These are phyloP conservation scores for Hemibagrus wyckioides DNA, from an alignment of 2,113 vertebrate genomes.

Conservation along the genomic window DNA sequence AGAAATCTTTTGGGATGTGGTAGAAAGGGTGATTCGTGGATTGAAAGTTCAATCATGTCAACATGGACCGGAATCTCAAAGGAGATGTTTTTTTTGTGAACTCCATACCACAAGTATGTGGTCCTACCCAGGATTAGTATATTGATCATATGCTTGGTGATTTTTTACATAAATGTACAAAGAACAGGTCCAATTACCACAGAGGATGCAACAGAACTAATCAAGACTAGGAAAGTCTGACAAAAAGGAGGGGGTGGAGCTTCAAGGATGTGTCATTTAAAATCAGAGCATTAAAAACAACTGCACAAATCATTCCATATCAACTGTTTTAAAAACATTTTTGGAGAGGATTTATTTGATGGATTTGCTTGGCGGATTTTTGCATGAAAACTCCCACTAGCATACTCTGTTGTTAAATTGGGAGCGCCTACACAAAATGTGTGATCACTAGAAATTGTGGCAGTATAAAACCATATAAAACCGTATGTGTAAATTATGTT, in stretches of 20 bases:
- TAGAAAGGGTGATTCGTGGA: too few species aligned
- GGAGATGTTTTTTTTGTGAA: too few species aligned
- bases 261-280: not conserved
- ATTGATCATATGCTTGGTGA: too few species aligned
- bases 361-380: not conserved
- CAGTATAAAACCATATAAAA: not conserved
- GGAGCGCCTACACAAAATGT: not conserved
- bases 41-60: too few species aligned
- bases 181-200: not conserved
- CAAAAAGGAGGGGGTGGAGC: not conserved
- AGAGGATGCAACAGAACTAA: not conserved
- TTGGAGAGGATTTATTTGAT: not conserved
- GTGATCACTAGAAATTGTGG: not conserved
- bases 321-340: too few species aligned
- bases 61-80: too few species aligned
- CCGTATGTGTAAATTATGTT: not conserved
- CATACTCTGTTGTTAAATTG: not conserved
- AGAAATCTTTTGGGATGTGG: too few species aligned
- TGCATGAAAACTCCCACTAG: not conserved
- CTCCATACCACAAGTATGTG: too few species aligned
- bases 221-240: not conserved
- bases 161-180: not conserved
- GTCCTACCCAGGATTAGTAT: too few species aligned
- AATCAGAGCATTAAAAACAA: not conserved
- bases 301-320: not conserved